Evolutionary conservation across 2,113 vertebrate species (phyloP), one percentile per base, ranked within the genome.

Genomic region (Grammomys dolichurus): DNA sequence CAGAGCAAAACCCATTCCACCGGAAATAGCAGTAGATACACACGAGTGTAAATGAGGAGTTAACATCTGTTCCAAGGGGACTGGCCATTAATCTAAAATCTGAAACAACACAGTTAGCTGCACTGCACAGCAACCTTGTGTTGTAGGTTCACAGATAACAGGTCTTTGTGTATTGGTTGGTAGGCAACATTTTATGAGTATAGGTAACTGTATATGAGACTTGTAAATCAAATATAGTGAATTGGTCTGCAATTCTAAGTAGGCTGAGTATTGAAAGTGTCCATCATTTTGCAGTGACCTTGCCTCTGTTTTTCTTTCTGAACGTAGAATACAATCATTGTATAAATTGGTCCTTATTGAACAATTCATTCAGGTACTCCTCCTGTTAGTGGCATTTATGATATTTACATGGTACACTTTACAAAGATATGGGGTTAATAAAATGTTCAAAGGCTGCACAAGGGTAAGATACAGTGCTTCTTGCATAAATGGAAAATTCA

Each of bases 51-150:
- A 97, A 93, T 91, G 97, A 98, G 97, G 97, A 98, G 97, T 98
- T 98, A 98, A 98, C 98, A 98, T 97, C 98, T 98, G 97, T 97
- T 96, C 92, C 95, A 84, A 96, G 97, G 96, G 98, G 96, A 98
- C 90, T 84, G 98, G 95, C 97, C 97, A 98, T 98, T 98, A 98
- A 98, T 98, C 98, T 98, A 96, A 97, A 97, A 96, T 97, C 93
- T 97, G 94, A 98, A 97, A 97, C 89, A 90, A 36, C 43, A 78
- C 96, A 97, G 94, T 86, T 54, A 87, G 54, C 96, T 96, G 46
- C 86, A 81, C 97, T 93, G 97, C 93, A 97, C 93, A 95, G 72
- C 91, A 85, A 40, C 73, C 46, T 67, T 73, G 97, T 96, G 97
- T 93, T 98, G 95, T 96, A 91, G 93, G 95, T 96, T 77, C 75